Conservation (phyloP, 2,888 invertebrate genomes). For the Zonitis immaculata region DNA sequence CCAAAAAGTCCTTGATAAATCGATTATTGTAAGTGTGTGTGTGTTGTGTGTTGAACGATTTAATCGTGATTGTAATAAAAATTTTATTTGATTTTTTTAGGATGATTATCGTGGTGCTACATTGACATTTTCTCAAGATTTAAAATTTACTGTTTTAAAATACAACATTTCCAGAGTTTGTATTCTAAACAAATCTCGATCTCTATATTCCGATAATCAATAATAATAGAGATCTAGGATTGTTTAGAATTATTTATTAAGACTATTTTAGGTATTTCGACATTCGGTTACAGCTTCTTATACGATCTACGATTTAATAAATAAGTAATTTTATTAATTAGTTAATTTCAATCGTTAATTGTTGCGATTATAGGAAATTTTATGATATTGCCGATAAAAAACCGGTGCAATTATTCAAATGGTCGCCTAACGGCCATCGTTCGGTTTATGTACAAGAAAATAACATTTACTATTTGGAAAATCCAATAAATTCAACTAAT, state of each 20-base stretch:
- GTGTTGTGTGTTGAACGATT: too few species aligned
- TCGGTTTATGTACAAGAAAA: slow-evolving; percentile 64
- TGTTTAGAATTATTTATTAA: too few species aligned
- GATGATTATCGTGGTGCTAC: slow-evolving; percentile 38
- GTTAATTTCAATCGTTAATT: background rate
- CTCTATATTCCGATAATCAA: too few species aligned
- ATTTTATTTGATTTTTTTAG: slow-evolving; percentile 36
- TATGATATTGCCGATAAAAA: slow-evolving; percentile 52
- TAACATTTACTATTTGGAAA: slow-evolving; percentile 61
- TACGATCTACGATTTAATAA: slow-evolving; percentile 56
- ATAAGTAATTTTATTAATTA: slow-evolving; percentile 49
- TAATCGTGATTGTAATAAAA: background rate
- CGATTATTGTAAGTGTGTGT: slow-evolving; percentile 53
- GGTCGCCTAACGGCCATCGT: slow-evolving; percentile 53
- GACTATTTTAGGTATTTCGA: slow-evolving; percentile 56
- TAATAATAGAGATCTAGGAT: too few species aligned
- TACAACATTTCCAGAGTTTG: slow-evolving; percentile 40
- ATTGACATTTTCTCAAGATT: slow-evolving; percentile 41
- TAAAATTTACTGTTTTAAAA: slow-evolving; percentile 32
- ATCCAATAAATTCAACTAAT: slow-evolving; percentile 31
- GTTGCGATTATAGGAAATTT: slow-evolving; percentile 44
- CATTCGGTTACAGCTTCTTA: slow-evolving; percentile 63
- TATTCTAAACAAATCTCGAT: slow-evolving; percentile 23
- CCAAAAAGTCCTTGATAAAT: slow-evolving; percentile 47
- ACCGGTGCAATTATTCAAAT: slow-evolving; percentile 60